Evolutionary conservation across 2,113 vertebrate genomes (phyloP).

Genomic region (Turnix velox): DNA sequence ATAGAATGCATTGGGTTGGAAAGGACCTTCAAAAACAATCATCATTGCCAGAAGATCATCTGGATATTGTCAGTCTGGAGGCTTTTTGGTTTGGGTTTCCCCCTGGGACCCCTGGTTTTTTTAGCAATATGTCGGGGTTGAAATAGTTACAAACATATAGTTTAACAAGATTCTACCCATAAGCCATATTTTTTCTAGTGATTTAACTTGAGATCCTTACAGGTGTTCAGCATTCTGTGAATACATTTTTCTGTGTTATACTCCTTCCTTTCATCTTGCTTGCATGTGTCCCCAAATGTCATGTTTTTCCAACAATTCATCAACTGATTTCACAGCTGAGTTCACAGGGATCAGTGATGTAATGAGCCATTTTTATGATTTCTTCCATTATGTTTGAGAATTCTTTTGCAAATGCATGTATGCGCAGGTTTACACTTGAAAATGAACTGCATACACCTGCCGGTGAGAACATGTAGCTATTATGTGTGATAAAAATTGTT

Average conservation of each 20-base stretch:
- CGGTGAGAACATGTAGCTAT: background rate
- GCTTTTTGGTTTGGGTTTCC: fast-evolving
- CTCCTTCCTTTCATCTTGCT: constrained; percentile 41
- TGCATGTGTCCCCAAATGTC: constrained; percentile 46
- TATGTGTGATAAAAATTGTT: background rate
- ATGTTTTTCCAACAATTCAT: constrained; percentile 35
- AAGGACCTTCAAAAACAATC: too few relatives aligned
- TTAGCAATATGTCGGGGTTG: background rate
- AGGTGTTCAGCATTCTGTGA: background rate
- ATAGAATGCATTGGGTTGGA: too few relatives aligned
- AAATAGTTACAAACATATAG: background rate
- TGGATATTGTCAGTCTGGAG: background rate
- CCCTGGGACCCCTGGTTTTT: background rate
- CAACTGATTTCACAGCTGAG: constrained; percentile 54
- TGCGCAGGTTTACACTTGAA: constrained; percentile 15
- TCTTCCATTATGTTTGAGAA: constrained; percentile 16
- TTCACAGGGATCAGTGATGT: constrained; percentile 66
- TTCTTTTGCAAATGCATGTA: constrained; percentile 35
- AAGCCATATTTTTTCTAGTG: background rate
- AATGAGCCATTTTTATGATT: constrained; percentile 6
- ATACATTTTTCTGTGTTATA: constrained; percentile 25
- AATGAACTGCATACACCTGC: constrained; percentile 16
- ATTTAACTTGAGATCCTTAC: background rate
- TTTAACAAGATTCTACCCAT: background rate
- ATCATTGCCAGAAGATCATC: too few relatives aligned